These are phyloP conservation scores for Nomada lathburiana DNA, from an alignment of 2,888 invertebrate genomes.

Conservation along the genomic window DNA sequence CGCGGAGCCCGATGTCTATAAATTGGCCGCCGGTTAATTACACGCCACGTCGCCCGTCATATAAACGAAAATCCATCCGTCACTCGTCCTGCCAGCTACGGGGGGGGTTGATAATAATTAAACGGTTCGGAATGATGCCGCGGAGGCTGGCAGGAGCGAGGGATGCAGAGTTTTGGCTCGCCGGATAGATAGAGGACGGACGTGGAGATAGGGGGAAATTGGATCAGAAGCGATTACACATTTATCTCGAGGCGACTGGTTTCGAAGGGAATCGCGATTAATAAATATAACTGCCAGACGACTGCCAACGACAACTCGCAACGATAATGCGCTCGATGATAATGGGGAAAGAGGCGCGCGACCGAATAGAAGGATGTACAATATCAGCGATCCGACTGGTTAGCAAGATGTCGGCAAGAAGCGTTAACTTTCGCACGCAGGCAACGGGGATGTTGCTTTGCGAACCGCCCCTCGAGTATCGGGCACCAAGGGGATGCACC, in stretches of 20 bases:
- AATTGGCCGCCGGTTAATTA: slow-evolving; percentile 64
- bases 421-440: neutral
- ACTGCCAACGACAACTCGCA: neutral
- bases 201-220: slow-evolving; percentile 30
- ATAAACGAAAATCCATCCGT: slow-evolving; percentile 65
- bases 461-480: neutral
- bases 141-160: neutral
- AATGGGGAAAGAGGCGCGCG: neutral
- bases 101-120: slow-evolving; percentile 64
- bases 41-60: slow-evolving; percentile 56
- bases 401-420: too few relatives aligned
- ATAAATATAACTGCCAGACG: neutral
- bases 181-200: slow-evolving; percentile 5
- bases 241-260: slow-evolving; percentile 28
- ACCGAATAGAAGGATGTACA: neutral
- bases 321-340: neutral
- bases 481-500: slow-evolving; percentile 2
- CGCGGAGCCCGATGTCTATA: slow-evolving; percentile 38
- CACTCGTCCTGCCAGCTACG: slow-evolving; percentile 43
- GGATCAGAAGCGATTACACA: slow-evolving; percentile 34
- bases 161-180: neutral
- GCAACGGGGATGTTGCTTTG: neutral
- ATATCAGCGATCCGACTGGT: neutral
- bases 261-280: neutral
- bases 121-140: slow-evolving; percentile 54